Evolutionary conservation across 1,140 invertebrate species (phyloP), one percentile per base, ranked within the genome.

Genomic region (Odontomachus brunneus): DNA sequence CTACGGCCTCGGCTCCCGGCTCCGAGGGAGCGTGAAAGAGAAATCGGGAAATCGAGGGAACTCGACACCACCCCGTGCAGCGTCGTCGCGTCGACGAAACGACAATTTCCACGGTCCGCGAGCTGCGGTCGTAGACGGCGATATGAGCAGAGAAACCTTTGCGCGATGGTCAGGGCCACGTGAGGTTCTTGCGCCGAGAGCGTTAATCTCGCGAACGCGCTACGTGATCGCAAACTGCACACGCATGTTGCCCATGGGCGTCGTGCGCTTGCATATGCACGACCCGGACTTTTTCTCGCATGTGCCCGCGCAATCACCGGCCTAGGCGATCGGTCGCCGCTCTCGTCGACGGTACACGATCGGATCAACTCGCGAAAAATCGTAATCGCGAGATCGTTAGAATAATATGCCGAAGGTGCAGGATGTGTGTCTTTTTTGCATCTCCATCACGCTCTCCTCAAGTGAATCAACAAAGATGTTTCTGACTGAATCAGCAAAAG

Each of bases 191-290:
- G 71, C 71, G 60, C 81, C 81, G 60, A 75, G 81, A 83, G 60
- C 71, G 81, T 83, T 83, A 83, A 83, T 83, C 81, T 83, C 72
- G 71, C 71, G 69, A 74, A 73, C 59, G 69, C 81, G 71, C 60
- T 65, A 75, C 72, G 81, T 75, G 81, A 83, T 83, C 71, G 81
- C 81, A 83, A 83, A 83, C 60, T 75, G 71, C 24, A 65, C 69
- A 84, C 55, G 55, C 71, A 74, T 82, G 24, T 44, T 71, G 66
- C 48, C 26, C 53, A 53, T 14, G 26, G 22, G 29, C 67, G 26
- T 38, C 60, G 60, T 63, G 29, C 29, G 15, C 33, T 71, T 24
- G 65, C 51, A 57, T 55, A 69, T 71, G 51, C 75, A 80, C 65
- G n/a, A 15, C 12, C 17, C 9, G 33, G 19, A 57, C 19, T 75